Evolutionary conservation across 2,113 vertebrate genomes (phyloP), one percentile per base, ranked within the genome.

Genomic region (Orycteropus afer): DNA sequence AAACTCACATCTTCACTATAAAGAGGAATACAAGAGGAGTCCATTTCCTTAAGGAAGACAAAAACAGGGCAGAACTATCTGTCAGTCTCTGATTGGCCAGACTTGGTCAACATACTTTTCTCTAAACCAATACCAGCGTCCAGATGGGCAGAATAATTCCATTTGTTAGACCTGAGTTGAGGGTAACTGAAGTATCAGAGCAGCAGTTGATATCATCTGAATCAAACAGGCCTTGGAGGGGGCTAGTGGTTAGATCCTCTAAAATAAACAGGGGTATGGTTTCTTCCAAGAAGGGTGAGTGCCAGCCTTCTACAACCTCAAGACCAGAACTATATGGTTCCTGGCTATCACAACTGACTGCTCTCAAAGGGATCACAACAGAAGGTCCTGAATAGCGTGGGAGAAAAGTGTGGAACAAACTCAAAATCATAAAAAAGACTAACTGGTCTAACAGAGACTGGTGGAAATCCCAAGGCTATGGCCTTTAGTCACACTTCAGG

Each of bases 131-230:
- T 34, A 12, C 37, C 29, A 78, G 53, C 45, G 27, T 11, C 14
- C 18, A 37, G 40, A 7, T 20, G 2, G 27, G 29, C n/a, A 18
- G 0, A 12, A 22, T 0, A 20, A 40, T 7, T 40, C 37, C 32
- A 5, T 12, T 7, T 80, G 49, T 49, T 10, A 40, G 32, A 34
- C 12, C 55, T 10, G 10, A 37, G 61, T 6, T 6, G 1, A 18
- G 29, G 69, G 37, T 65, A 57, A 20, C 40, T 63, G 7, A 9
- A 1, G n/a, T 7, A 15, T 73, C 22, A 20, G 15, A 25, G 37
- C 3, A 53, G 22, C 1, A 1, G 29, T 1, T 12, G 32, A 11
- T 49, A 51, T 76, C 37, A 22, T 14, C 61, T 34, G 20, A 37
- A 27, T n/a, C 13, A 51, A 82, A 8, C 1, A 10, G 37, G 14